Evolutionary conservation across 1,140 invertebrate genomes (phyloP).

Genomic region (Hyphantria cunea): DNA sequence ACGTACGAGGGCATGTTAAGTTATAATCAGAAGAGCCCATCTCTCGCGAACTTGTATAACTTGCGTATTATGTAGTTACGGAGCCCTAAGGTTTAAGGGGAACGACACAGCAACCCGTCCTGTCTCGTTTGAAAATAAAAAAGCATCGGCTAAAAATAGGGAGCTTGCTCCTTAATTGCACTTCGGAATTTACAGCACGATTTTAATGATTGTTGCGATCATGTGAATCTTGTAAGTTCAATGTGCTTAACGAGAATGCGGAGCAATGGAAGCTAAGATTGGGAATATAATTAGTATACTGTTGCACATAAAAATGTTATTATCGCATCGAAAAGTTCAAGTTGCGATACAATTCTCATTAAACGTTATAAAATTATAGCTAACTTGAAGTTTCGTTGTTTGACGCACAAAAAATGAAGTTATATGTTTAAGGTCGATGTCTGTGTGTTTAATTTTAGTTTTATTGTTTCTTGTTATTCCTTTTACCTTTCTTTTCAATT

Average conservation of each 20-base stretch:
- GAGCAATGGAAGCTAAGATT: conserved; percentile 50
- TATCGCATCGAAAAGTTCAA: conserved; percentile 9
- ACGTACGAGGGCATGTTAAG: conserved; percentile 29
- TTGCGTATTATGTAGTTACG: conserved; percentile 19
- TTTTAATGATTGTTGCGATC: conserved; percentile 56
- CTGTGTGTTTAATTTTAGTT: no score
- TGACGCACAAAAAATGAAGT: no score
- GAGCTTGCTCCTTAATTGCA: conserved; percentile 66
- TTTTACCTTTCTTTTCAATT: no score
- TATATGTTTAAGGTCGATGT: no score
- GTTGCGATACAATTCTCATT: conserved; percentile 4
- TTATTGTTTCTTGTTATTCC: not conserved
- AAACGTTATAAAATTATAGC: conserved; percentile 17
- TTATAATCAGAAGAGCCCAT: conserved; percentile 33
- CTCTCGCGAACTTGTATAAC: conserved; percentile 22
- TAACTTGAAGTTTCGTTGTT: conserved; percentile 1
- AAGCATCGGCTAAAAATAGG: conserved; percentile 70
- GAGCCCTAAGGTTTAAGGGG: conserved; percentile 38
- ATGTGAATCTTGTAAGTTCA: conserved; percentile 52
- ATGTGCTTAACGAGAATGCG: conserved; percentile 48
- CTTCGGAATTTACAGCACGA: conserved; percentile 70
- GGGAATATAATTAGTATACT: conserved; percentile 51
- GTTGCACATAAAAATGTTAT: conserved; percentile 25
- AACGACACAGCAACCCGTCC: conserved; percentile 52
- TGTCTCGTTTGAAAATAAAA: conserved; percentile 50